phyloP scores from a whole-genome alignment of 2,888 invertebrate species.

The Lysandra bellargus region DNA sequence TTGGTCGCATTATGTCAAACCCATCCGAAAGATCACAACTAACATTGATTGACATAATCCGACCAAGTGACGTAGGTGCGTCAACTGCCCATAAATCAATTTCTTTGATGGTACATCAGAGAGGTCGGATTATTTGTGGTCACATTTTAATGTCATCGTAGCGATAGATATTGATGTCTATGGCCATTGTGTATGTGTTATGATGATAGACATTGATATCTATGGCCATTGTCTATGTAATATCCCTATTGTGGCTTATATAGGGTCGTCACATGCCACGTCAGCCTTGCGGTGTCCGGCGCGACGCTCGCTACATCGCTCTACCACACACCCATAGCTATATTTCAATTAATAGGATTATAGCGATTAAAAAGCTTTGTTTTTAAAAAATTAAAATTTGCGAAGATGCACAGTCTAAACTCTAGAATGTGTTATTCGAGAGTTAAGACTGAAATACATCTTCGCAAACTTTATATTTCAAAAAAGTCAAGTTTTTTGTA shows the following conservation, averaged over 20 bases:
- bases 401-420: too few species aligned
- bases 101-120: too few species aligned
- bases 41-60: too few species aligned
- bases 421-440: too few species aligned
- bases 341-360: slow-evolving; percentile 35
- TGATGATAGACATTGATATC: neutral
- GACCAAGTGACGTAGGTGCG: too few species aligned
- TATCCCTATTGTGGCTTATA: slow-evolving; percentile 44
- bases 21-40: too few species aligned
- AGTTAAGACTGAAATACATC: too few species aligned
- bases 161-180: neutral
- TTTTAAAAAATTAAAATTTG: too few species aligned
- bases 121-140: neutral
- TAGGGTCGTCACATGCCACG: slow-evolving; percentile 54
- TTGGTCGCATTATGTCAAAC: too few species aligned
- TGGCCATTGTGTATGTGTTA: slow-evolving; percentile 37
- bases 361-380: slow-evolving; percentile 7
- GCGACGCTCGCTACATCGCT: slow-evolving; percentile 55
- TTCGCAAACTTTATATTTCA: too few species aligned
- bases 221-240: slow-evolving; percentile 39
- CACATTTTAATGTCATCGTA: neutral
- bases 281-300: slow-evolving; percentile 69
- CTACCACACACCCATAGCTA: slow-evolving; percentile 42
- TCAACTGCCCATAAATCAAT: too few species aligned
- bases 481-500: too few species aligned